Evolutionary conservation across 2,113 vertebrate genomes (phyloP), one percentile per base, ranked within the genome.

Genomic region (Myrmecophaga tridactyla): DNA sequence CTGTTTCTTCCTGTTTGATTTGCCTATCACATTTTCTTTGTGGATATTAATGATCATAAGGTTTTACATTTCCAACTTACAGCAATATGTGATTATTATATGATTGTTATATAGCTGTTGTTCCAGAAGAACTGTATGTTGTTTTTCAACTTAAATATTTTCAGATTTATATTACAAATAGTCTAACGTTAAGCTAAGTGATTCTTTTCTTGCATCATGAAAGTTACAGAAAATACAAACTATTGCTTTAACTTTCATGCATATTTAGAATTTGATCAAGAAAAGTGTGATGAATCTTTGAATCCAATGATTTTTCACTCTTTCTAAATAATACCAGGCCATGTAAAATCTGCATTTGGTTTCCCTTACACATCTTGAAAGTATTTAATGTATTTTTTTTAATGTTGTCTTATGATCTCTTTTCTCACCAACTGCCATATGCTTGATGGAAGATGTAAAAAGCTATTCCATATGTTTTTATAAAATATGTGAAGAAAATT

Each of bases 391-490:
- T 95, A 83, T 93, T 92, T 95, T 67, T 89, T 83, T 43, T 17
- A 93, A 89, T 94, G 86, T 96, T 96, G 94, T 96, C 94, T 97
- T 96, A 87, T 92, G 95, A 96, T 95, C 89, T 96, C 67, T 97
- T 96, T 97, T 97, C 94, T 97, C 96, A 97, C 94, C 94, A 97
- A 93, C 36, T 48, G 96, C 89, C 92, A 93, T 92, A 97, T 94
- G 96, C 89, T 34, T 93, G n/a, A 90, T 89, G 72, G 89, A 86
- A 96, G 95, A 95, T 89, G 60, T 94, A 92, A 95, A 94, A 95
- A 93, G 31, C 43, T 94, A 60, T 89, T 95, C 92, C 97, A 97
- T 97, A 95, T 97, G 97, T 97, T 84, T 95, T 41, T 69, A 67
- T 96, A 96, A 97, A 87, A 95, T 81, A 92, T n/a, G 18, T 94